Base-by-base conservation (phyloP, 2,888 invertebrate genomes). In the Leuctra nigra region DNA sequence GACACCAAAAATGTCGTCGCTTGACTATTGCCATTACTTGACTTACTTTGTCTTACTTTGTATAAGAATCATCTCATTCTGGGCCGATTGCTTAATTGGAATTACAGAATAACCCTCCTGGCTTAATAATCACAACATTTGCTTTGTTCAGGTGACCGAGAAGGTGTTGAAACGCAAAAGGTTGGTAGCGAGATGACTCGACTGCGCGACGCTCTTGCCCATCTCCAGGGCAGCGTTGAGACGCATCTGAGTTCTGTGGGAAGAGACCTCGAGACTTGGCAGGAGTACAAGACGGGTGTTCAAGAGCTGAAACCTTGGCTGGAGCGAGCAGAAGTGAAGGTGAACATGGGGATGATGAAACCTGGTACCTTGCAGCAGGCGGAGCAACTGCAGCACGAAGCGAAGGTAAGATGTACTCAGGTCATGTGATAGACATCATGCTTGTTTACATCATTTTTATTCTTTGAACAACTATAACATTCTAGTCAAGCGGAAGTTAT, bases 281-380 rank as follows among this genome's bases (percentile, higher is more conserved):
- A 91, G 67, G 82, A 84, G 65, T 92, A 91, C 71, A 89, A 92
- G 72, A 78, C 81, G 44, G 85, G 83, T 55, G 78, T 92, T 25
- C 80, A 86, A 59, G 83, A 87, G 70, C 81, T 94, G 53, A 86
- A 87, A 68, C 92, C 93, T 0, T 91, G 93, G 87, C 81, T 96
- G 56, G 89, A 92, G 69, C 81, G 88, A 68, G 88, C 90, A 16
- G 94, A 95, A 74, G 73, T 84, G n/a, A 87, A 86, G 73, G 79
- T 91, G 23, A 79, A 83, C 16, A 78, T 78, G 60, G 81, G 83
- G 22, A 70, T 83, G 7, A 80, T 86, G 4, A 91, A 90, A 70
- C 92, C 93, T 16, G 73, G 81, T 2, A 84, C 83, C 41, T 74
- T 94, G 54, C 77, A 83, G 61, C 93, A 96, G 75, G 92, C 92